Evolutionary conservation across 2,888 invertebrate species (phyloP).

Genomic region (Cantharis rustica): DNA sequence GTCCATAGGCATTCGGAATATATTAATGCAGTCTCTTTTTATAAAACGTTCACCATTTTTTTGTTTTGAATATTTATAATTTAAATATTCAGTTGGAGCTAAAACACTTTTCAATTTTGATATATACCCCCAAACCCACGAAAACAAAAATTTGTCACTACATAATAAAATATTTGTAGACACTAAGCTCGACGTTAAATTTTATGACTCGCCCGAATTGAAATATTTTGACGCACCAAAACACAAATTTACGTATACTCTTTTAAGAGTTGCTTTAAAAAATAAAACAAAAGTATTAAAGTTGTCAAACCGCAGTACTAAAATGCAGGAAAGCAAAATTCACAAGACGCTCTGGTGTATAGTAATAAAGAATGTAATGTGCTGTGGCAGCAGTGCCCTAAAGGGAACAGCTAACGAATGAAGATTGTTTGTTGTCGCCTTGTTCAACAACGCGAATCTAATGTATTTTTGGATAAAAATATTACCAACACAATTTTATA

Average conservation of each 20-base stretch:
- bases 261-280: not conserved
- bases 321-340: constrained; percentile 9
- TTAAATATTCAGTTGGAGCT: not conserved
- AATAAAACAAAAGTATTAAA: constrained; percentile 1
- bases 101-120: constrained; percentile 1
- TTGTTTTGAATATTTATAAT: constrained; percentile 2
- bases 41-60: constrained; percentile 11
- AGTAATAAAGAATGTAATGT: constrained; percentile 19
- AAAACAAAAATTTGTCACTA: not conserved
- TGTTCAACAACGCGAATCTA: constrained; percentile 11
- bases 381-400: constrained; percentile 13
- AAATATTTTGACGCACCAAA: not conserved
- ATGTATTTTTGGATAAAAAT: constrained; percentile 4
- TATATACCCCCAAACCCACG: not conserved
- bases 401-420: constrained; percentile 16
- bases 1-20: constrained; percentile 20
- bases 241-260: not conserved
- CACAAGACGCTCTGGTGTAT: constrained; percentile 1
- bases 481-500: constrained; percentile 1
- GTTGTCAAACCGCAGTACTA: not conserved
- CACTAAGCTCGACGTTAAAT: not conserved
- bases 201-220: not conserved
- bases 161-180: not conserved
- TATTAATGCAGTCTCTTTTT: constrained; percentile 20
- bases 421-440: constrained; percentile 15